A percentile compares a stretch with the other conserved stretches of the same genome.
phyloP scores from a whole-genome alignment of 2,797 vertebrate genomes.

The Clarias laeviceps region DNA sequence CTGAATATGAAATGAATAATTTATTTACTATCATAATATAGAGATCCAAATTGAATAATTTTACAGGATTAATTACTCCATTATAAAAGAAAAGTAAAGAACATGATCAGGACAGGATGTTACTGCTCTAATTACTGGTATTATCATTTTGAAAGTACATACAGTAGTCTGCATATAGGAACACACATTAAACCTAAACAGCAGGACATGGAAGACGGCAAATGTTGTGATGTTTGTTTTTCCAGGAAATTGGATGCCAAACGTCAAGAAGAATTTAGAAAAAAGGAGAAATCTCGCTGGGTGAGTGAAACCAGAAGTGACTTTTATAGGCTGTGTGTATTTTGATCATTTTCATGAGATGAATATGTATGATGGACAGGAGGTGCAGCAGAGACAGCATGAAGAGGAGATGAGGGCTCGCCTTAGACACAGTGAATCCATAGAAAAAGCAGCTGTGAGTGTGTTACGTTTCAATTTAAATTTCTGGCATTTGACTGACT shows the following conservation, averaged over 20 bases:
- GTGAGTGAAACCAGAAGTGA: constrained; percentile 62
- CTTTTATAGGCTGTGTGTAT: neutral
- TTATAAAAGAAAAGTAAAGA: neutral
- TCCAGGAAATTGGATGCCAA: constrained; percentile 77
- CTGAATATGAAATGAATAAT: neutral
- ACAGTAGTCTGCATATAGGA: neutral
- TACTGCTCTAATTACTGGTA: neutral
- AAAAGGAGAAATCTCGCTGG: constrained; percentile 78
- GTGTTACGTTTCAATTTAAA: neutral
- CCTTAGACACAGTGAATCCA: constrained; percentile 76
- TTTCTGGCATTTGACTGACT: no score
- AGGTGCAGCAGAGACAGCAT: constrained; percentile 80
- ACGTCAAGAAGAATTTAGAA: constrained; percentile 72
- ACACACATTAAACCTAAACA: neutral
- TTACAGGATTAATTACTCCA: neutral
- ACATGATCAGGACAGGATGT: neutral
- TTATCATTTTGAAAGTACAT: neutral
- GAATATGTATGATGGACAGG: constrained; percentile 63
- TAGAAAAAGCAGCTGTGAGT: constrained; percentile 84
- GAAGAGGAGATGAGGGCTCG: constrained; percentile 78
- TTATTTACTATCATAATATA: neutral
- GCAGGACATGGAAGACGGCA: neutral
- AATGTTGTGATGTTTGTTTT: constrained; percentile 1
- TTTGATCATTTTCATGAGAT: neutral
- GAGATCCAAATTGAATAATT: no score